Conservation (phyloP, 2,113 vertebrate genomes). For the Psephotus haematonotus region DNA sequence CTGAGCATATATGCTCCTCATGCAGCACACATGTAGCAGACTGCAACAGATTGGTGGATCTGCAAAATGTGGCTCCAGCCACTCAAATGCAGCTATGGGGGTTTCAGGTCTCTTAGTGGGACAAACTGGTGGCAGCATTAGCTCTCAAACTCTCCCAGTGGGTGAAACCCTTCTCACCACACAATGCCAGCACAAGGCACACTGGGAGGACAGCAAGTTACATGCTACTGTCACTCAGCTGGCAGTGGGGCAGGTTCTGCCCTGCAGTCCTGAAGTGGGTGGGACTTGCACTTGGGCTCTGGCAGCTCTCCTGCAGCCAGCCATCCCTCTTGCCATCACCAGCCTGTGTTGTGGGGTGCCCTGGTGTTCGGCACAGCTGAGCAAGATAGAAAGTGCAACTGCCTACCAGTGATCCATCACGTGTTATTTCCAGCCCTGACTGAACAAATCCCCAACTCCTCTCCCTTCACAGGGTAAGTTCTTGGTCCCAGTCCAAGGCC, state of each 20-base stretch:
- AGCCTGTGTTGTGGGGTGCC: not conserved
- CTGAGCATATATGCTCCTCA: fast-evolving
- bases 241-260: not conserved
- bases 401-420: not conserved
- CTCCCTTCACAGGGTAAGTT: not conserved
- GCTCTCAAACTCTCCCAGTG: not conserved
- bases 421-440: not conserved
- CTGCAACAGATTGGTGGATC: not conserved
- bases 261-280: not conserved
- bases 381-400: not conserved
- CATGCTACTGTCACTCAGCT: fast-evolving
- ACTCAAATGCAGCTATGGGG: not conserved
- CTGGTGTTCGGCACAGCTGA: not conserved
- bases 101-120: not conserved
- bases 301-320: not conserved
- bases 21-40: not conserved
- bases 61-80: not conserved
- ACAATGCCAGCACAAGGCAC: not conserved
- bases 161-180: not conserved
- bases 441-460: not conserved
- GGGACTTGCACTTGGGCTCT: fast-evolving
- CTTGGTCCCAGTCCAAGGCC: not conserved
- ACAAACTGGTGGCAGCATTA: not conserved
- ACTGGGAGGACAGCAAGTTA: not conserved
- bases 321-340: not conserved